These are phyloP conservation scores for Drosophila pandora DNA, from an alignment of 1,140 invertebrate genomes.

Conservation along the genomic window DNA sequence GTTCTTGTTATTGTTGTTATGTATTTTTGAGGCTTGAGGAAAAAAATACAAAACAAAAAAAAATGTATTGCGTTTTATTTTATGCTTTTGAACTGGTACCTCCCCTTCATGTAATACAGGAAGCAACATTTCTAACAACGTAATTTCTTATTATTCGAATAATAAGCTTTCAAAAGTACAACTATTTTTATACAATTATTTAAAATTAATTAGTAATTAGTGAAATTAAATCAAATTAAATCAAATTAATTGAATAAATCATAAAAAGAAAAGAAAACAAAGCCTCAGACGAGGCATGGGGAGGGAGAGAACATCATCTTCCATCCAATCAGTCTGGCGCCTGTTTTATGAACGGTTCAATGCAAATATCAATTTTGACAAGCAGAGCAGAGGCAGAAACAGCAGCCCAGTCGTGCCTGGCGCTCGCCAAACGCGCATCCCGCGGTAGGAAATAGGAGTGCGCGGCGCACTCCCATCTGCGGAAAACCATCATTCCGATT, in stretches of 20 bases:
- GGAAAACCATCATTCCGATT: too few relatives aligned
- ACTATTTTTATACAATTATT: too few relatives aligned
- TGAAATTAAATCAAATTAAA: conserved; percentile 43
- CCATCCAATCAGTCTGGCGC: conserved; percentile 70
- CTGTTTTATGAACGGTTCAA: conserved; percentile 76
- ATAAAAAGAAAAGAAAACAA: conserved; percentile 67
- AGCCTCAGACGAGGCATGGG: conserved; percentile 1
- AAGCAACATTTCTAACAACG: background rate
- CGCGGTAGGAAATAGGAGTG: too few relatives aligned
- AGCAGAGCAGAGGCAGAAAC: conserved; percentile 8
- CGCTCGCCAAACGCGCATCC: too few relatives aligned
- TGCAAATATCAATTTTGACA: conserved; percentile 78
- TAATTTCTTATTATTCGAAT: background rate
- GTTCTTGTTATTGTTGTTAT: conserved; percentile 30
- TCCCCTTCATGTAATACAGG: conserved; percentile 4
- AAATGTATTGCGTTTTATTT: conserved; percentile 78
- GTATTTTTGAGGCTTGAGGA: conserved; percentile 57
- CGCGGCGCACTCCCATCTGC: too few relatives aligned
- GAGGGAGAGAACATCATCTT: conserved; percentile 36
- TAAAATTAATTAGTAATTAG: too few relatives aligned
- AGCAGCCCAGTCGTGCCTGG: too few relatives aligned
- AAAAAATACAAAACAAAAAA: conserved; percentile 28
- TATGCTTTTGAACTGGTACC: conserved; percentile 31
- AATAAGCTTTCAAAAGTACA: too few relatives aligned
- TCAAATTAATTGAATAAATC: conserved; percentile 80